phyloP scores from a whole-genome alignment of 2,797 vertebrate species.

The Malacoctenus gilli region DNA sequence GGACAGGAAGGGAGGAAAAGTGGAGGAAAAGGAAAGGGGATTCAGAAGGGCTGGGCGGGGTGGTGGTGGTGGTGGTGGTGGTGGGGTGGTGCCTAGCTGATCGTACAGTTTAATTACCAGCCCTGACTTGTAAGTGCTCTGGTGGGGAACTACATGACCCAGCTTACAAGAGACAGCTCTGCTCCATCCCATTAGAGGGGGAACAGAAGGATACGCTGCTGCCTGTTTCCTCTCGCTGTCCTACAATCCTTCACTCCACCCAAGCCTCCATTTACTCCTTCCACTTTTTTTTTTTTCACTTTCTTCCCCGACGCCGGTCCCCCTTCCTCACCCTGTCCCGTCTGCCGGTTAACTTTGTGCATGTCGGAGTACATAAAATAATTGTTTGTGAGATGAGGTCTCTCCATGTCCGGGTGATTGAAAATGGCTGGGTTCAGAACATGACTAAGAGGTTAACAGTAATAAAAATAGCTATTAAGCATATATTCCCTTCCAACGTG shows the following conservation, averaged over 20 bases:
- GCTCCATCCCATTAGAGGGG: conserved; percentile 82
- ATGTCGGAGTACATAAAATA: conserved; percentile 57
- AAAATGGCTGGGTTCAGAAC: conserved; percentile 78
- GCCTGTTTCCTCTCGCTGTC: conserved; percentile 63
- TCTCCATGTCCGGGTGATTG: conserved; percentile 70
- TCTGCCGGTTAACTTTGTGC: no score
- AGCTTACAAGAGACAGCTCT: conserved; percentile 79
- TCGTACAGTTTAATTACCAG: conserved; percentile 85
- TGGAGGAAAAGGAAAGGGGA: conserved; percentile 42
- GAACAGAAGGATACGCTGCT: conserved; percentile 74
- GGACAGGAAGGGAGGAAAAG: conserved; percentile 41
- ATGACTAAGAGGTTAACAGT: conserved; percentile 81
- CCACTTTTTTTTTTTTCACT: conserved; percentile 29
- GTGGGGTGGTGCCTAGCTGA: conserved; percentile 53
- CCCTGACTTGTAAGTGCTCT: conserved; percentile 83
- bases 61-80: conserved; percentile 13
- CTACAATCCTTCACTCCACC: conserved; percentile 58
- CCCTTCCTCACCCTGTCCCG: no score
- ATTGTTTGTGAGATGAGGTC: conserved; percentile 67
- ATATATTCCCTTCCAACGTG: conserved; percentile 89
- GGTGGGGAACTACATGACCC: conserved; percentile 81
- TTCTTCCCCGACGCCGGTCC: conserved; percentile 11
- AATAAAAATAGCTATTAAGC: conserved; percentile 90
- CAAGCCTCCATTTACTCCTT: conserved; percentile 18
- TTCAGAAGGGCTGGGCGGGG: no score